Evolutionary conservation across 2,797 vertebrate genomes (phyloP).

Genomic region (Fringilla coelebs): DNA sequence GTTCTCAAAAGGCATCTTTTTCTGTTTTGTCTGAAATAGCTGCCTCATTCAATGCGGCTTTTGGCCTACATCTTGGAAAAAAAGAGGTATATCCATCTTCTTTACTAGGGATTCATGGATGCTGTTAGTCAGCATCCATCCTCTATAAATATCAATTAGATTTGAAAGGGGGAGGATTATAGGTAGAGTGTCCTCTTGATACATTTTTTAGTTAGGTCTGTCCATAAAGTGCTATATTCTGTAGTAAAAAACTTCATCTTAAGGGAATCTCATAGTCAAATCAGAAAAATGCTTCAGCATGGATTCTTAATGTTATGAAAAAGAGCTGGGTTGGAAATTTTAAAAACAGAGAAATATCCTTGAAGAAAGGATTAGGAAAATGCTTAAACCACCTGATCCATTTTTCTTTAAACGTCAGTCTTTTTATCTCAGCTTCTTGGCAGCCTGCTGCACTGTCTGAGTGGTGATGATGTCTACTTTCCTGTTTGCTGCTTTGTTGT

Average conservation of each 20-base stretch:
- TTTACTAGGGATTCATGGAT: background rate
- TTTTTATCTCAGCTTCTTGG: background rate
- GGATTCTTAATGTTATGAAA: background rate
- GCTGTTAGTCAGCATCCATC: background rate
- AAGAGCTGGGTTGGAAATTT: background rate
- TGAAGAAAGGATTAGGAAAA: background rate
- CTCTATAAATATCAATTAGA: background rate
- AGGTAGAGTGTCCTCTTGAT: background rate
- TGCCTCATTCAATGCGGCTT: background rate
- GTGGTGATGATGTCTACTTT: constrained; percentile 30
- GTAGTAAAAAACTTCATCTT: background rate
- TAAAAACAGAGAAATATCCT: background rate
- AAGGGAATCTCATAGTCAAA: background rate
- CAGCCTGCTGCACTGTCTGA: background rate
- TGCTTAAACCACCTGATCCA: background rate
- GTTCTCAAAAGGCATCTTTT: background rate
- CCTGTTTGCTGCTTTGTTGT: constrained; percentile 65
- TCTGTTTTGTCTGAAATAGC: background rate
- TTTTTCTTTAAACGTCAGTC: background rate
- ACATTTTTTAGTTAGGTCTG: background rate
- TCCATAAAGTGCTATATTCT: background rate
- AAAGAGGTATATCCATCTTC: background rate
- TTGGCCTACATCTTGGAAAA: background rate
- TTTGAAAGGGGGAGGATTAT: background rate
- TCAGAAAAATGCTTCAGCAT: background rate